phyloP scores from a whole-genome alignment of 2,888 invertebrate species.

The Prosapia bicincta region DNA sequence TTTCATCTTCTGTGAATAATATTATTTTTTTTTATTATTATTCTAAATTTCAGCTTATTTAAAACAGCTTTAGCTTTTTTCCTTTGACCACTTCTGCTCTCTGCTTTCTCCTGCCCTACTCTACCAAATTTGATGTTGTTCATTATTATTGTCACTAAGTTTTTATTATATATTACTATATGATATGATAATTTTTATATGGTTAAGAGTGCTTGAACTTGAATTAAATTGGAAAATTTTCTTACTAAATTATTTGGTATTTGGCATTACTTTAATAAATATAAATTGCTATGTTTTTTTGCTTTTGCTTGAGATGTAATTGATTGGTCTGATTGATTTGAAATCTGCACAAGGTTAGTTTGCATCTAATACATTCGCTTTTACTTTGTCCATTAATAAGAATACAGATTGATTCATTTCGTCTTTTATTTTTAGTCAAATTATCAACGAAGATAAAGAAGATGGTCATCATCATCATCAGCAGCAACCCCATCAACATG shows the following conservation, averaged over 20 bases:
- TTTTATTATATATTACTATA: neutral
- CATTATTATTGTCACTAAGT: constrained; percentile 14
- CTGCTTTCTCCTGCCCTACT: neutral
- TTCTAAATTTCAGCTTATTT: neutral
- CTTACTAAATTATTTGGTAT: neutral
- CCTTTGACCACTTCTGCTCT: neutral
- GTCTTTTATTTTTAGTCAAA: constrained; percentile 56
- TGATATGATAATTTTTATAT: neutral
- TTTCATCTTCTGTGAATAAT: no score
- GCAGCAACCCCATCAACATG: constrained; percentile 54
- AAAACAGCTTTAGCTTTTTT: neutral
- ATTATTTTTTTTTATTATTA: neutral
- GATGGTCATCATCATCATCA: constrained; percentile 50
- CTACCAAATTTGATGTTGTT: constrained; percentile 6
- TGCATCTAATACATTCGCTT: constrained; percentile 12
- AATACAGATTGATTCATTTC: constrained; percentile 11
- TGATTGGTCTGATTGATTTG: neutral
- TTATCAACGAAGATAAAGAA: constrained; percentile 63
- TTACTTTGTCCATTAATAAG: constrained; percentile 12
- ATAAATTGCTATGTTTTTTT: neutral
- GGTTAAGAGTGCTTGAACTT: neutral
- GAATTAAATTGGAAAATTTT: neutral
- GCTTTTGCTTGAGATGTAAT: neutral
- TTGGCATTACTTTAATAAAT: neutral
- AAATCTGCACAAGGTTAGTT: neutral